phyloP scores from a whole-genome alignment of 2,113 vertebrate species.

The Meles meles region DNA sequence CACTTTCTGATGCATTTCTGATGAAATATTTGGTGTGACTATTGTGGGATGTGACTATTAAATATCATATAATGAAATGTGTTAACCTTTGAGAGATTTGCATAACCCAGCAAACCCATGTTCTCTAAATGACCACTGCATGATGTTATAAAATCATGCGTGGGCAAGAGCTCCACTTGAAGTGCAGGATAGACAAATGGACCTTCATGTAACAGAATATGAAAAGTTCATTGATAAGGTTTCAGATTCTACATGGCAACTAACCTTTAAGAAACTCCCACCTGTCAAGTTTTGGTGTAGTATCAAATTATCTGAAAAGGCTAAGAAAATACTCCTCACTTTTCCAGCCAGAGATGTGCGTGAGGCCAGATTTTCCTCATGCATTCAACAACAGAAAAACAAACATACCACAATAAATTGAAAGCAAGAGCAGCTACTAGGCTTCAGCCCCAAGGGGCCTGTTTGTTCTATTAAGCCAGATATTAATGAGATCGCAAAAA shows the following conservation, averaged over 20 bases:
- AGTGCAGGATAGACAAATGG: not conserved
- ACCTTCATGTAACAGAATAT: not conserved
- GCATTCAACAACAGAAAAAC: not conserved
- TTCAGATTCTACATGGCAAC: not conserved
- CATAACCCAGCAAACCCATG: not conserved
- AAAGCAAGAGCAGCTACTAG: not conserved
- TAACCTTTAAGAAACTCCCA: constrained; percentile 31
- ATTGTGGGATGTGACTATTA: not conserved
- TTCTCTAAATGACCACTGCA: not conserved
- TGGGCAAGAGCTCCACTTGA: not conserved
- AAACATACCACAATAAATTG: not conserved
- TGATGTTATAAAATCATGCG: constrained; percentile 14
- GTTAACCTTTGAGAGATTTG: constrained; percentile 17
- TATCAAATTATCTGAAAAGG: constrained; percentile 41
- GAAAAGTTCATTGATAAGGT: not conserved
- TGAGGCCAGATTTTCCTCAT: not conserved
- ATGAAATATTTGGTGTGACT: not conserved
- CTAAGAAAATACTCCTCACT: not conserved
- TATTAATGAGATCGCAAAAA: not conserved
- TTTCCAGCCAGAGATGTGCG: not conserved
- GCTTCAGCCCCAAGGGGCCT: not conserved
- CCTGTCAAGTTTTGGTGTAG: constrained; percentile 48
- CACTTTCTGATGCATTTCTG: constrained; percentile 5
- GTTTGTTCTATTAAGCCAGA: constrained; percentile 10
- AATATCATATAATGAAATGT: constrained; percentile 6